Base-by-base conservation (phyloP, 2,797 vertebrate genomes). In the Rhinophrynus dorsalis region DNA sequence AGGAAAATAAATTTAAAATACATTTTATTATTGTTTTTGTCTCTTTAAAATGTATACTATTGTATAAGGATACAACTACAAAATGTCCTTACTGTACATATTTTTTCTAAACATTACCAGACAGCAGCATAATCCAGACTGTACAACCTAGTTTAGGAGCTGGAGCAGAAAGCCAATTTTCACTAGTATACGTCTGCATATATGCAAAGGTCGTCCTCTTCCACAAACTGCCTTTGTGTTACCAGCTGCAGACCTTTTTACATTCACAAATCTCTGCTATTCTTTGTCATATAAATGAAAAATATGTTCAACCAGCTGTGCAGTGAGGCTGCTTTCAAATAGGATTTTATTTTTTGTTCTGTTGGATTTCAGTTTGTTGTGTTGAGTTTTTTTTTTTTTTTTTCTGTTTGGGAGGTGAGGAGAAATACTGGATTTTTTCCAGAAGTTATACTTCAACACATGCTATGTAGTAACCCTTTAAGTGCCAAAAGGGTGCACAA, bases 221-320 rank as follows among this genome's bases (percentile, higher is more conserved):
- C 52, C 5, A 20, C 3, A 6, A 21, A 37, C 20, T 38, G 54
- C 32, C 26, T 24, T 23, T 29, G 33, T 12, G 8, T 24, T 33
- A 37, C 35, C 55, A 42, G 37, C 29, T 58, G 35, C 55, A 40
- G 23, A 42, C 2, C 10, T 40, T 27, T 40, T 58, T 42, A 40
- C 23, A 27, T 40, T 58, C 23, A 26, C 6, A 42, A 27, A 58
- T n/a, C 21, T 15, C 23, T 15, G 21, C 26, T 33, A 33, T 23
- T 42, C 33, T 58, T 57, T 58, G 55, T 17, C 55, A 17, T 26
- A 42, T 40, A 24, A 37, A 57, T 57, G 54, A 38, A 57, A 57
- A 58, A 58, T 58, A 17, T 40, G 21, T 11, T n/a, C 33, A 57
- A 37, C 13, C 55, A 26, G 35, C 55, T 58, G 55, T 58, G 55